Percentiles rank a stretch among this genome's conserved stretches.
Evolutionary conservation across 2,797 vertebrate genomes (phyloP).

Genomic region (Lacerta viridis): DNA sequence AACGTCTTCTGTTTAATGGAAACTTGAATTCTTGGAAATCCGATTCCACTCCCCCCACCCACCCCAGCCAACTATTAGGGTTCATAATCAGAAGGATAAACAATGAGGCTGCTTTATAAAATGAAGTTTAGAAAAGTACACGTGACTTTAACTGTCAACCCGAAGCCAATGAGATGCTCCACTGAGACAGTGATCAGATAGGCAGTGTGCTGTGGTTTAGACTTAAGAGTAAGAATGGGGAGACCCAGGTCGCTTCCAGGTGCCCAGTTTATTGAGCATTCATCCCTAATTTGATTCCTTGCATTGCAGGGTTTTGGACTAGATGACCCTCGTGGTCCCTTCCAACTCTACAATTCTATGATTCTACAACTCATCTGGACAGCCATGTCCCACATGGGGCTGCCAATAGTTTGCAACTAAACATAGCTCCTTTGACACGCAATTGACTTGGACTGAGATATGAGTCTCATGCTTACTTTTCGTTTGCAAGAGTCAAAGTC

Average conservation of each 20-base stretch:
- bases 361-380: background rate
- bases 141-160: background rate
- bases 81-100: constrained; percentile 66
- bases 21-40: constrained; percentile 79
- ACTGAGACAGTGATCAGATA: background rate
- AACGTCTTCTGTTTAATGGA: constrained; percentile 67
- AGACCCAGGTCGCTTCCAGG: background rate
- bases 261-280: background rate
- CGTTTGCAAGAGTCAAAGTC: constrained; percentile 30
- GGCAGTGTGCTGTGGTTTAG: background rate
- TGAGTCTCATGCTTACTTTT: constrained; percentile 14
- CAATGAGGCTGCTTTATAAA: constrained; percentile 57
- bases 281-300: too few species aligned
- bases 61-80: constrained; percentile 25
- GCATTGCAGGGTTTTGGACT: too few species aligned
- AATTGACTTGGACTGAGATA: constrained; percentile 22
- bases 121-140: constrained; percentile 70
- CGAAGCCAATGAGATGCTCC: background rate
- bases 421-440: background rate
- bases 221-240: background rate
- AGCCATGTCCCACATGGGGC: background rate
- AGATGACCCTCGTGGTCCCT: too few species aligned
- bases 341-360: too few species aligned
- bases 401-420: background rate
- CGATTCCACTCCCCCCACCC: constrained; percentile 6